Conservation (phyloP, 2,888 invertebrate species). For the Cephalotes varians region DNA sequence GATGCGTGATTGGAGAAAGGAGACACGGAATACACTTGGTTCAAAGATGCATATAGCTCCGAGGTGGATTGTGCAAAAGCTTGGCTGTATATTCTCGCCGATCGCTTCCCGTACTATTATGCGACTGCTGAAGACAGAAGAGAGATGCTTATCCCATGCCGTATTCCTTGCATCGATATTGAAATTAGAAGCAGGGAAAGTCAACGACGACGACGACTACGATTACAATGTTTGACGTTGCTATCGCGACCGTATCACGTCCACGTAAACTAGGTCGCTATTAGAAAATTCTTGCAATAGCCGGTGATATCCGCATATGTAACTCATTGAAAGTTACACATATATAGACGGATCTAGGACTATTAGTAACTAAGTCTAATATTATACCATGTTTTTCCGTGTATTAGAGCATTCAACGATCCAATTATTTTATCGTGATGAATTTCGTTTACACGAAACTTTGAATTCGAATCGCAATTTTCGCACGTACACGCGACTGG, state of each 20-base stretch:
- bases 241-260: slow-evolving; percentile 39
- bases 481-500: slow-evolving; percentile 7
- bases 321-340: slow-evolving; percentile 28
- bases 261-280: slow-evolving; percentile 38
- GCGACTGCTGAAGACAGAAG: slow-evolving; percentile 62
- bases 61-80: slow-evolving; percentile 72
- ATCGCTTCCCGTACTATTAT: slow-evolving; percentile 73
- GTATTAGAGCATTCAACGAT: neutral
- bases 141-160: slow-evolving; percentile 52
- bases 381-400: neutral
- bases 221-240: slow-evolving; percentile 25
- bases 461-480: neutral
- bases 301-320: slow-evolving; percentile 7
- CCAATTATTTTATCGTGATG: slow-evolving; percentile 4
- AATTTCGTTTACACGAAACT: neutral
- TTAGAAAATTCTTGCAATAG: slow-evolving; percentile 33
- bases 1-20: slow-evolving; percentile 63
- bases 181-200: slow-evolving; percentile 73
- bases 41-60: slow-evolving; percentile 55
- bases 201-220: slow-evolving; percentile 49
- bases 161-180: slow-evolving; percentile 61
- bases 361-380: neutral
- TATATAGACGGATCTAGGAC: neutral
- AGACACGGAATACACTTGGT: slow-evolving; percentile 57
- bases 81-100: slow-evolving; percentile 60